These are phyloP conservation scores for Fistularia commersonii DNA, from an alignment of 2,797 vertebrate genomes.

Conservation along the genomic window DNA sequence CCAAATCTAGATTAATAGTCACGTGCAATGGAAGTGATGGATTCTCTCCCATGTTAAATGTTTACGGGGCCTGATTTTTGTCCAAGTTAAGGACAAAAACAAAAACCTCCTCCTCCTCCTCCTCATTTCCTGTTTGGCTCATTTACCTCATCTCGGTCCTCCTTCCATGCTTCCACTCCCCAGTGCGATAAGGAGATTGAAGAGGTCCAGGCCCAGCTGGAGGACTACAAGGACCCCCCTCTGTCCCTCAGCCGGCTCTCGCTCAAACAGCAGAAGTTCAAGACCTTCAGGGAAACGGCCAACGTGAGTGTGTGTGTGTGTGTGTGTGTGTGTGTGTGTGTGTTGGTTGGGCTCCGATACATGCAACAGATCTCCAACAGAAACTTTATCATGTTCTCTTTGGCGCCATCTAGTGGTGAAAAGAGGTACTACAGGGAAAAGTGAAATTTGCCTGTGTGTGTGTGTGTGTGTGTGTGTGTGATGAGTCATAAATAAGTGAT, in stretches of 20 bases:
- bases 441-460: background rate
- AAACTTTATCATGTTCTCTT: background rate
- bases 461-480: background rate
- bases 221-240: constrained; percentile 75
- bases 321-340: too few relatives aligned
- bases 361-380: too few relatives aligned
- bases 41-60: too few relatives aligned
- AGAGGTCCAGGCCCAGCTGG: constrained; percentile 73
- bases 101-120: background rate
- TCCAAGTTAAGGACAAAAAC: too few relatives aligned
- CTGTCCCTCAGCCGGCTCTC: constrained; percentile 78
- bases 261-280: constrained; percentile 82
- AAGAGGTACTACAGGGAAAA: background rate
- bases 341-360: too few relatives aligned
- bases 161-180: background rate
- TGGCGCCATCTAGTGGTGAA: background rate
- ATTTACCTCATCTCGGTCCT: background rate
- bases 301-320: constrained; percentile 49
- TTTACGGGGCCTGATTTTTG: too few relatives aligned
- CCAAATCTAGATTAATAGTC: too few relatives aligned
- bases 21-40: too few relatives aligned
- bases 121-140: background rate
- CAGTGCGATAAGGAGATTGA: constrained; percentile 78
- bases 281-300: constrained; percentile 75
- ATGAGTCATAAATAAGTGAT: background rate